Base-by-base conservation (phyloP, 1,140 invertebrate species). In the Drosophila parvula region DNA sequence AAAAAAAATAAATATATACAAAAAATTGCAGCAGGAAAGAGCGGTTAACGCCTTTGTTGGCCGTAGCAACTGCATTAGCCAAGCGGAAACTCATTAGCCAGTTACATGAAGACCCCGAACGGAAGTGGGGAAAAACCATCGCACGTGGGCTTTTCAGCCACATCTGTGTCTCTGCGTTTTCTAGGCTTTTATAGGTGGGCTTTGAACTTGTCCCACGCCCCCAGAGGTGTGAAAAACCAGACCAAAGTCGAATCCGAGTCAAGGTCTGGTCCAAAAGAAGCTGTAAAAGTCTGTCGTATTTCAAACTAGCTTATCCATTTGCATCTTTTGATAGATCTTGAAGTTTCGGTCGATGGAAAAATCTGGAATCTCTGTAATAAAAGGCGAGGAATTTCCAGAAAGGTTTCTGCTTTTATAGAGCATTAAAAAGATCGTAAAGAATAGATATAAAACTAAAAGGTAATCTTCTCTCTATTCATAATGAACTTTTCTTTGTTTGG, bases 41-140 rank as follows among this genome's bases (percentile, higher is more conserved):
- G 78, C 76, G 59, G 81, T 73, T 79, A 83, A 83, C 75, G 56
- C 71, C 53, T 75, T 55, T 43, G 18, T 60, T 56, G 16, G 48
- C 10, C 14, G 3, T 65, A 51, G 61, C 56, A 58, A 40, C 55
- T 81, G 62, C 45, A 67, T 69, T 73, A 48, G 60, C 74, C 68
- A 53, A 89, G 68, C 83, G 83, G 84, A 88, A 88, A 88, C 86
- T 88, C 84, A 88, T 88, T 89, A 88, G 83, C 77, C 83, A 83
- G 73, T 61, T 77, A 78, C 67, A 78, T 67, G 58, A 56, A 55
- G 60, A 65, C n/a, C 44, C 73, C 76, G 68, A 84, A 63, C 82
- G 82, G 83, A 86, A 85, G 59, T 86, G 70, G 40, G 51, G 63
- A 74, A 70, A 69, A 69, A 60, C 74, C 56, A 45, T 5, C 12